Percentiles rank a stretch among this genome's conserved stretches.
These are phyloP conservation scores for Zaprionus inermis DNA, from an alignment of 1,140 invertebrate species.

Conservation along the genomic window DNA sequence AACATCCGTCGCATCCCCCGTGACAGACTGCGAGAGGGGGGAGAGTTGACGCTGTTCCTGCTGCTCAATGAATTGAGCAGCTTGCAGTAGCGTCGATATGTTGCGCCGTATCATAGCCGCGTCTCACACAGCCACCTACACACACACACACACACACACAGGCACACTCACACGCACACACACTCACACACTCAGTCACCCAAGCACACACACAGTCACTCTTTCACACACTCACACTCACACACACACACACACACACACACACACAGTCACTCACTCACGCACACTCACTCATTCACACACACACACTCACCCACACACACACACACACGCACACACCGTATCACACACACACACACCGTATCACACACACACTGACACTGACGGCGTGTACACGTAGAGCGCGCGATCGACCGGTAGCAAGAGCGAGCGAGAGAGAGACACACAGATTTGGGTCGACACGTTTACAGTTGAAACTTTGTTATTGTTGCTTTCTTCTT, in stretches of 20 bases:
- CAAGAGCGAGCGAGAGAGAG: conserved; percentile 2
- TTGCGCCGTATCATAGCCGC: conserved; percentile 64
- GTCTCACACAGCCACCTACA: conserved; percentile 27
- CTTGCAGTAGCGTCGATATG: conserved; percentile 59
- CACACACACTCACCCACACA: conserved; percentile 10
- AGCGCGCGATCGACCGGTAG: not conserved
- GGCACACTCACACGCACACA: conserved; percentile 19
- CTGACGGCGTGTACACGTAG: conserved; percentile 13
- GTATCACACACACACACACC: conserved; percentile 4
- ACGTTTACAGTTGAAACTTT: conserved; percentile 42
- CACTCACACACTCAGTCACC: conserved; percentile 36
- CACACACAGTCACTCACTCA: conserved; percentile 20
- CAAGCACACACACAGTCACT: conserved; percentile 25
- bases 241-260: conserved; percentile 18
- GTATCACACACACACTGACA: conserved; percentile 15
- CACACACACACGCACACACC: conserved; percentile 12
- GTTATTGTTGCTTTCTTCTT: conserved; percentile 25
- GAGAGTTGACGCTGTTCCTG: conserved; percentile 47
- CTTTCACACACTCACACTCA: conserved; percentile 25
- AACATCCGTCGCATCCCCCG: conserved; percentile 12
- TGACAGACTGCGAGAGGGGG: conserved; percentile 30
- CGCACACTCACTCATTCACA: conserved; percentile 15
- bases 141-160: conserved; percentile 11
- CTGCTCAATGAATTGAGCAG: conserved; percentile 63
- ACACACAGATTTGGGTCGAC: conserved; percentile 45